Evolutionary conservation across 2,888 invertebrate genomes (phyloP), one percentile per base, ranked within the genome.

Genomic region (Calephelis perditalis): DNA sequence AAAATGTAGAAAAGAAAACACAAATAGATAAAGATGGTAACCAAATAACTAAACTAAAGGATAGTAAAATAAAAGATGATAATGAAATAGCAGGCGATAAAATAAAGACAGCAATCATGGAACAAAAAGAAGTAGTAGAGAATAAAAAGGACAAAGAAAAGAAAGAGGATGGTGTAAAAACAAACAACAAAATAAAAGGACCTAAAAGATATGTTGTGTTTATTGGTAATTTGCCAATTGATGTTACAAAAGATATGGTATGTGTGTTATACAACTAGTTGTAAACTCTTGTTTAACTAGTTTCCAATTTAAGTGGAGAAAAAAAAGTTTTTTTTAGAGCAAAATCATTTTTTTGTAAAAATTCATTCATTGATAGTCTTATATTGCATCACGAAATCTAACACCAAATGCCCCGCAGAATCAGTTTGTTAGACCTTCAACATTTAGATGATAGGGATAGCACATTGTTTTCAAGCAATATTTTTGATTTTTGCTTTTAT

Each of bases 191-290:
- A 67, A 68, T 70, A 0, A 82, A 78, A 62, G 82, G 85, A 0
- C 80, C 84, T 0, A 90, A 89, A 64, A 75, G 91, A 81, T 91
- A 90, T 78, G 84, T 91, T 2, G 89, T 88, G 35, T 91, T 91
- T 70, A 65, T 91, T 43, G 91, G 91, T 0, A 91, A 91, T 66
- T 69, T 91, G 37, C 86, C 90, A 0, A 68, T 81, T 12, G 77
- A 81, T 66, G 67, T 84, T 55, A 71, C 75, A 61, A 84, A 82
- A 62, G 82, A 84, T 54, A 79, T 75, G 75, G 91, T 91, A 66
- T 68, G 70, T 26, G 26, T 26, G 26, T 26, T 26, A 26, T 26
- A 3, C 4, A 26, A 26, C 26, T 26, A 3, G 26, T 26, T 26
- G 3, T 26, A 3, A 3, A 26, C 26, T 26, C 26, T 26, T 26